These are phyloP conservation scores for Acrossocheilus fasciatus DNA, from an alignment of 2,797 vertebrate genomes.

Conservation along the genomic window DNA sequence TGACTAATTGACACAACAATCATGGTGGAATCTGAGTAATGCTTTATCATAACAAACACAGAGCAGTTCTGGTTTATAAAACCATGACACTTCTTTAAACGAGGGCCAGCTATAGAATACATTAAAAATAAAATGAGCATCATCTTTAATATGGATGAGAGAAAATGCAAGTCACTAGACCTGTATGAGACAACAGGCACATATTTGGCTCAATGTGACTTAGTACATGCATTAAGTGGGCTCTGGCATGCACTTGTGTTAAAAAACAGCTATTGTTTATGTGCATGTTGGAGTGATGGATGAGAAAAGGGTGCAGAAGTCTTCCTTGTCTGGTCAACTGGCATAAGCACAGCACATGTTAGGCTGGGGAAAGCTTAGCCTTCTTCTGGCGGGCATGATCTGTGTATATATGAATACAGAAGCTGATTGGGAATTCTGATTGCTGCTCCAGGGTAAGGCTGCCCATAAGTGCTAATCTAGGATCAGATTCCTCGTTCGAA, in stretches of 20 bases:
- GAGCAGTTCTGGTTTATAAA: slow-evolving; percentile 32
- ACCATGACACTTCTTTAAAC: neutral
- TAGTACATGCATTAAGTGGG: neutral
- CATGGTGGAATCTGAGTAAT: slow-evolving; percentile 18
- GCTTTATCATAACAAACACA: slow-evolving; percentile 35
- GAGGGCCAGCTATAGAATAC: neutral
- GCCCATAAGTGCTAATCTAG: neutral
- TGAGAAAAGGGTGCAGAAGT: neutral
- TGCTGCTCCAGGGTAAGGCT: neutral
- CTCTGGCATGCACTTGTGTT: slow-evolving; percentile 12
- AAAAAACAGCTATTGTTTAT: slow-evolving; percentile 27
- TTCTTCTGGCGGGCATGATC: neutral
- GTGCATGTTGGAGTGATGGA: slow-evolving; percentile 1
- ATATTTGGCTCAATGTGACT: neutral
- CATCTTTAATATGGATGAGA: neutral
- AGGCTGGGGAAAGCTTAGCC: neutral
- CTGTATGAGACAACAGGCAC: neutral
- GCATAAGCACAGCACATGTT: neutral
- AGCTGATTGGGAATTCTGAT: slow-evolving; percentile 13
- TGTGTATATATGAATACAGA: slow-evolving; percentile 6
- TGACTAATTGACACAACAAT: slow-evolving; percentile 24
- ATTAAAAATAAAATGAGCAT: neutral
- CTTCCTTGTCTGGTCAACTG: slow-evolving; percentile 38
- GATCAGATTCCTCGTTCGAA: neutral
- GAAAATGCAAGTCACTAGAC: neutral